Evolutionary conservation across 2,113 vertebrate species (phyloP).

Genomic region (Dromiciops gliroides): DNA sequence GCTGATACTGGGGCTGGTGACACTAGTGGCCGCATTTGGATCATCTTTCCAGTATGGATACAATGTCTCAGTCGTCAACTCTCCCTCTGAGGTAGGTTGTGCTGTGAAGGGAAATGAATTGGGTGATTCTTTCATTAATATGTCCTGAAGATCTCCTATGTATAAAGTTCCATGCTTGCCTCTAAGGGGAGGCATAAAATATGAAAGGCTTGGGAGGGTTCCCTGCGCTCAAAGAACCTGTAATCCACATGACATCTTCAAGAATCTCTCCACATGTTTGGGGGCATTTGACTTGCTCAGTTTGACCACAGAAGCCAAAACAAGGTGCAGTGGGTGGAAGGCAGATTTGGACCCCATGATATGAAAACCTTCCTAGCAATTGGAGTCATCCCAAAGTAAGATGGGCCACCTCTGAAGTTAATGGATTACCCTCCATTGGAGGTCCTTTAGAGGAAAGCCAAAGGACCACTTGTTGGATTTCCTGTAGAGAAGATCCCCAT

Average conservation of each 20-base stretch:
- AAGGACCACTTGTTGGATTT: background rate
- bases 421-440: background rate
- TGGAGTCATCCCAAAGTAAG: background rate
- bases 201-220: background rate
- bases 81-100: conserved; percentile 87
- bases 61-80: conserved; percentile 93
- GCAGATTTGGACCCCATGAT: background rate
- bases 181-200: background rate
- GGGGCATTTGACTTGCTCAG: background rate
- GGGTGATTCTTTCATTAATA: background rate
- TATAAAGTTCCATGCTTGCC: background rate
- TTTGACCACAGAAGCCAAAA: background rate
- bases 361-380: background rate
- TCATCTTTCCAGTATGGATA: conserved; percentile 98
- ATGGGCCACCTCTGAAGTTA: background rate
- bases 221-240: background rate
- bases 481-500: background rate
- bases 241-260: background rate
- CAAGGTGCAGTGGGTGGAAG: background rate
- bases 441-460: background rate
- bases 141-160: background rate
- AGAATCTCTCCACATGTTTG: background rate
- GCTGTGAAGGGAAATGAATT: accelerated
- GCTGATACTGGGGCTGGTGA: conserved; percentile 80
- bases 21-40: conserved; percentile 91